Conservation (phyloP, 2,797 vertebrate species). For the Tragelaphus eurycerus region DNA sequence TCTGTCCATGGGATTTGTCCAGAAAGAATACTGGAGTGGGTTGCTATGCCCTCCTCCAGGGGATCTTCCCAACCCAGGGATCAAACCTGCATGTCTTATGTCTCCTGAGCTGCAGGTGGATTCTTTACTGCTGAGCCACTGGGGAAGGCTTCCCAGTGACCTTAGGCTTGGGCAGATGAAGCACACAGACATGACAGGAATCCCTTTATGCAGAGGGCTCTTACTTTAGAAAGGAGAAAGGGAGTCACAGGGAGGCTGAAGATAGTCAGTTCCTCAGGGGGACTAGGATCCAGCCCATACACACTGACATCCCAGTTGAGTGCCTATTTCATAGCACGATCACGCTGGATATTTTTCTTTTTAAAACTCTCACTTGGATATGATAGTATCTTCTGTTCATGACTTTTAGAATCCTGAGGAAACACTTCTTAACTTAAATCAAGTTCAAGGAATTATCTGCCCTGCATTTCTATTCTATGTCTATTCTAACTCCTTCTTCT, state of each 20-base stretch:
- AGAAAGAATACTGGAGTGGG: background rate
- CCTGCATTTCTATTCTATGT: background rate
- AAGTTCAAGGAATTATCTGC: background rate
- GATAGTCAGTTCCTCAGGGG: background rate
- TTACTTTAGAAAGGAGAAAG: background rate
- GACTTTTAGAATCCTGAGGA: background rate
- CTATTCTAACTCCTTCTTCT: background rate
- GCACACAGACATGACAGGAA: background rate
- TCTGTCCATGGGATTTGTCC: background rate
- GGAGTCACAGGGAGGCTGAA: background rate
- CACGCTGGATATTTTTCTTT: background rate
- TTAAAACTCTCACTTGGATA: background rate
- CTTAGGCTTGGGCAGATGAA: background rate
- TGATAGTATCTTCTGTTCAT: background rate
- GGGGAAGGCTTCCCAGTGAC: background rate
- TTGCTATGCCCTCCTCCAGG: background rate
- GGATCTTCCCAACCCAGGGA: background rate
- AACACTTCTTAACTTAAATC: background rate
- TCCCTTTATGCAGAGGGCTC: background rate
- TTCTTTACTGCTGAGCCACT: background rate
- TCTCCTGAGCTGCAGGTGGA: background rate
- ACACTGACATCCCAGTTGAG: background rate
- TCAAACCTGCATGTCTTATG: background rate
- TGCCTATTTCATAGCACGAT: background rate
- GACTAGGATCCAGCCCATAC: background rate